Percentiles rank a stretch among this genome's conserved stretches.
Conservation (phyloP, 35 echinoderm and acorn worm species). For the Apostichopus californicus region DNA sequence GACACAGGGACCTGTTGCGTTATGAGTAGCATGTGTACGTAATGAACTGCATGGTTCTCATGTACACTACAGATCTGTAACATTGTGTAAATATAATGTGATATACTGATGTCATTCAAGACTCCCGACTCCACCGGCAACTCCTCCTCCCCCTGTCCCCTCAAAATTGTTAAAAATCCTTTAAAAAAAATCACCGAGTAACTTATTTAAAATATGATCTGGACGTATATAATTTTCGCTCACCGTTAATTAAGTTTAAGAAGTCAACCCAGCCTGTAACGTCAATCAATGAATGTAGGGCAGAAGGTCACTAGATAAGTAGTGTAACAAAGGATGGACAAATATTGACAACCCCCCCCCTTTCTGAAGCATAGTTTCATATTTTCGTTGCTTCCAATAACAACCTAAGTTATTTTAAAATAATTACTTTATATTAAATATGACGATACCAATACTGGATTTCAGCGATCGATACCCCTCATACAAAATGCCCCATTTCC, state of each 20-base stretch:
- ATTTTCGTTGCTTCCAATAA: constrained; percentile 1
- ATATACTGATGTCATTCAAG: no score
- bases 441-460: background rate
- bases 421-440: background rate
- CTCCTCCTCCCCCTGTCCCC: no score
- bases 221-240: background rate
- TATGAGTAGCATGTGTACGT: no score
- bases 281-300: background rate
- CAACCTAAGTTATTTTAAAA: background rate
- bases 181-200: no score
- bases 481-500: background rate
- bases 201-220: no score
- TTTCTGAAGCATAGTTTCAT: background rate
- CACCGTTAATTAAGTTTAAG: background rate
- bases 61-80: no score
- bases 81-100: no score
- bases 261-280: background rate
- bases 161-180: no score
- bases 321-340: background rate
- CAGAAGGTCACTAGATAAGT: background rate
- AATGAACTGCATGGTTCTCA: no score
- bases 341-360: background rate
- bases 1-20: no score
- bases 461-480: background rate
- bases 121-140: no score